Evolutionary conservation across 92 coral and sea anemone genomes (phyloP), one percentile per base, ranked within the genome.

Genomic region (Muricea muricata): DNA sequence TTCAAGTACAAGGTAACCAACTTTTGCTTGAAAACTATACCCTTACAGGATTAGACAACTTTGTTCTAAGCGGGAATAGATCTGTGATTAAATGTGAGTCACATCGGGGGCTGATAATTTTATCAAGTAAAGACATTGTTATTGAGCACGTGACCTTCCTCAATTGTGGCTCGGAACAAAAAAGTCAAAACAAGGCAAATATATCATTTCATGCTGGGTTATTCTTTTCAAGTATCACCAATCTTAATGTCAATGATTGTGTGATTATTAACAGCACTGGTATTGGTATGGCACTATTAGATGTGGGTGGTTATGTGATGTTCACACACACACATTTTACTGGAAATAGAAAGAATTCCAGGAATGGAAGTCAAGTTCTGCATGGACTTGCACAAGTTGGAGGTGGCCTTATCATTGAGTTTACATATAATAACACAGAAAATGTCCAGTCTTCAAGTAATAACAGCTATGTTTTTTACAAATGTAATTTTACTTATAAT

Each of bases 341-440:
- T 4, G 75, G 82, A 39, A 94, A 94, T 48, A 23, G 28, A 11
- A 69, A 69, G 3, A 35, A 54, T 13, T 42, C 33, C 11, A 25
- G 86, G 31, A 37, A 25, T 1, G 72, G 56, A 14, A 29, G 39
- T n/a, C 29, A 42, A 31, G 26, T 45, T 31, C 81, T 29, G 30
- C 31, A 28, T 37, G 41, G 4, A 77, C 29, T 65, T 48, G 91
- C 92, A 13, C 68, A 69, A 13, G 72, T 70, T 42, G 98, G 97
- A 30, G 97, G 98, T 6, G 97, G 98, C 2, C 42, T 95, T n/a
- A 84, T 85, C 28, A 45, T 95, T 6, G 92, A 83, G 10, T 84
- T 89, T 29, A 91, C 92, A 24, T 85, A 65, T 21, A 80, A 87
- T 21, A 90, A 93, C 7, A 91, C 85, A 11, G 72, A 37, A 11